A percentile compares a stretch with the other conserved stretches of the same genome.
phyloP scores from a whole-genome alignment of 2,888 invertebrate genomes.

The Oligia latruncula region DNA sequence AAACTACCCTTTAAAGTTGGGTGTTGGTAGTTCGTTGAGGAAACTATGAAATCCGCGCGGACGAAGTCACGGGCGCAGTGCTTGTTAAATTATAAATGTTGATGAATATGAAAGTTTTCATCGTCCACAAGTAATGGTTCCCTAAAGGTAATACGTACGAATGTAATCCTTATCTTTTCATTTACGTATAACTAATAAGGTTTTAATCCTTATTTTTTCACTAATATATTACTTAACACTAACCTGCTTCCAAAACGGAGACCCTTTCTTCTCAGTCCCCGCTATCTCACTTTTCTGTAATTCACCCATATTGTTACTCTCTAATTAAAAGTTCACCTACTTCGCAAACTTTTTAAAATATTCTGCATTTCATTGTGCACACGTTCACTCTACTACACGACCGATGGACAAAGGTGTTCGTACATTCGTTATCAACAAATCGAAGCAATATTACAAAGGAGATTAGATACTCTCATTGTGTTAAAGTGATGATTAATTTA shows the following conservation, averaged over 20 bases:
- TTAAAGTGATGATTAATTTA: conserved; percentile 19
- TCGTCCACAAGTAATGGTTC: neutral
- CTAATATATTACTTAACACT: too few relatives aligned
- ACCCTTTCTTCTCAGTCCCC: conserved; percentile 40
- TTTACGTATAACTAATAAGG: too few relatives aligned
- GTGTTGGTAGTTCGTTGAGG: too few relatives aligned
- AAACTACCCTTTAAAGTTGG: too few relatives aligned
- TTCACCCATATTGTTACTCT: conserved; percentile 63
- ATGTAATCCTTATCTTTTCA: too few relatives aligned
- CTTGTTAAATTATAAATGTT: too few relatives aligned
- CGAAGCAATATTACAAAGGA: conserved; percentile 35
- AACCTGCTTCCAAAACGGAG: conserved; percentile 73
- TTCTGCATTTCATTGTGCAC: conserved; percentile 37
- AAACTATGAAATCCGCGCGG: too few relatives aligned
- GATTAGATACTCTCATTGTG: conserved; percentile 47
- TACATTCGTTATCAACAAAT: conserved; percentile 27
- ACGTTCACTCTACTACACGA: conserved; percentile 47
- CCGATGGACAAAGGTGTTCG: conserved; percentile 19
- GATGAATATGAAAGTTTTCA: neutral
- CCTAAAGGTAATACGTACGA: too few relatives aligned
- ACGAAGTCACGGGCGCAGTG: too few relatives aligned
- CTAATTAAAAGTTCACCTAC: neutral
- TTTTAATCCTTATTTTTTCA: too few relatives aligned
- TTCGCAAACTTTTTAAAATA: conserved; percentile 19
- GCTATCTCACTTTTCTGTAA: conserved; percentile 39